Conservation (phyloP, 2,888 invertebrate species). For the Lasius fuliginosus region DNA sequence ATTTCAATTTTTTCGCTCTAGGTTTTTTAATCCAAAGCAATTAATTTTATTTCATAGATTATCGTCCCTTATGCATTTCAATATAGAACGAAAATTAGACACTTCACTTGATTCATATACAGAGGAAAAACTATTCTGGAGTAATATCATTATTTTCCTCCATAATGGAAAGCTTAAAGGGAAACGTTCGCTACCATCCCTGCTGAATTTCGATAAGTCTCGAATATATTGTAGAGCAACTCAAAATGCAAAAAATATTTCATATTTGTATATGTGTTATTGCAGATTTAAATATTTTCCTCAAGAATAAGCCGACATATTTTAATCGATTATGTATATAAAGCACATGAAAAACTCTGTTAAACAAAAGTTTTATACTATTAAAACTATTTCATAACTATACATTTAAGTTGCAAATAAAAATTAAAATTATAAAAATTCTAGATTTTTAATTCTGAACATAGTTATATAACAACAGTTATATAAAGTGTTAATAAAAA, state of each 20-base stretch:
- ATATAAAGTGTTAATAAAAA: neutral
- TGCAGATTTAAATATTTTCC: neutral
- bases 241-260: neutral
- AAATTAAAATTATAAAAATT: neutral
- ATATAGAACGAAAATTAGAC: slow-evolving; percentile 31
- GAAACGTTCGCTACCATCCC: slow-evolving; percentile 32
- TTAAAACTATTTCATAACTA: neutral
- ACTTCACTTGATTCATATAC: slow-evolving; percentile 23
- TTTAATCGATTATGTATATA: neutral
- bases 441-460: neutral
- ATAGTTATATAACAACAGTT: neutral
- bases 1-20: neutral
- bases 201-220: slow-evolving; percentile 21
- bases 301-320: neutral
- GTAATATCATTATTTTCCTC: slow-evolving; percentile 26
- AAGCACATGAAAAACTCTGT: neutral
- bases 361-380: neutral
- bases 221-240: neutral
- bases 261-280: neutral
- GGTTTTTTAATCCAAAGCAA: slow-evolving; percentile 28
- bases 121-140: slow-evolving; percentile 30
- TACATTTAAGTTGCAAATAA: neutral
- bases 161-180: slow-evolving; percentile 46
- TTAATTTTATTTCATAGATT: slow-evolving; percentile 25
- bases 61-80: neutral